Percentiles rank a stretch among this genome's conserved stretches.
These are phyloP conservation scores for Vanessa cardui DNA, from an alignment of 2,888 invertebrate genomes.

Conservation along the genomic window DNA sequence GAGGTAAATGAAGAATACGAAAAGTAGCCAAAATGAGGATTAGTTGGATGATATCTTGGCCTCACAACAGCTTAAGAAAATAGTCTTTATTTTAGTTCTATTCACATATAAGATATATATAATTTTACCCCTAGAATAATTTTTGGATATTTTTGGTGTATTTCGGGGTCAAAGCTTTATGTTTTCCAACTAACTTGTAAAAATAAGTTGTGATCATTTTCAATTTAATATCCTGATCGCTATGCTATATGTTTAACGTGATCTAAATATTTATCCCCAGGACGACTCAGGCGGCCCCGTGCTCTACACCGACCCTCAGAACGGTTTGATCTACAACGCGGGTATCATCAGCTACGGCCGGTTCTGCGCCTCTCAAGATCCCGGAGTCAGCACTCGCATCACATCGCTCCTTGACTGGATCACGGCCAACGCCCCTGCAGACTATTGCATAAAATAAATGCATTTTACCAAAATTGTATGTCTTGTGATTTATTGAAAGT, in stretches of 20 bases:
- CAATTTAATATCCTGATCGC: not conserved
- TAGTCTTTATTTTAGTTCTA: no score
- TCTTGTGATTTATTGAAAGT: no score
- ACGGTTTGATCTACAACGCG: slow-evolving; percentile 59
- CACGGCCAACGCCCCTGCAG: slow-evolving; percentile 49
- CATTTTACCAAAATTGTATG: not conserved
- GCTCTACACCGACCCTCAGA: slow-evolving; percentile 72
- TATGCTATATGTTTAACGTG: no score
- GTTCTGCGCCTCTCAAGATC: slow-evolving; percentile 75
- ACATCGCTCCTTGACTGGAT: slow-evolving; percentile 83
- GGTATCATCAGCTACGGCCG: slow-evolving; percentile 83
- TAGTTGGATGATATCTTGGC: no score
- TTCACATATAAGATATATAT: no score
- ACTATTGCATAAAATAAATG: slow-evolving; percentile 58
- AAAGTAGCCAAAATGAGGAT: no score
- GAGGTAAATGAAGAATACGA: no score
- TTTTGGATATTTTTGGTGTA: no score
- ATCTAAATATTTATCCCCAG: slow-evolving; percentile 44
- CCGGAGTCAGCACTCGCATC: slow-evolving; percentile 82
- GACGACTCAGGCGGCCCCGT: slow-evolving; percentile 83
- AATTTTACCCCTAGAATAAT: no score
- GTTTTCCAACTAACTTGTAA: not conserved
- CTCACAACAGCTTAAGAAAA: no score
- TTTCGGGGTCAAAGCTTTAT: no score
- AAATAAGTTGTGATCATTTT: not conserved